Percentiles rank a stretch among this genome's conserved stretches.
Conservation (phyloP, 2,113 vertebrate genomes). For the Eonycteris spelaea region DNA sequence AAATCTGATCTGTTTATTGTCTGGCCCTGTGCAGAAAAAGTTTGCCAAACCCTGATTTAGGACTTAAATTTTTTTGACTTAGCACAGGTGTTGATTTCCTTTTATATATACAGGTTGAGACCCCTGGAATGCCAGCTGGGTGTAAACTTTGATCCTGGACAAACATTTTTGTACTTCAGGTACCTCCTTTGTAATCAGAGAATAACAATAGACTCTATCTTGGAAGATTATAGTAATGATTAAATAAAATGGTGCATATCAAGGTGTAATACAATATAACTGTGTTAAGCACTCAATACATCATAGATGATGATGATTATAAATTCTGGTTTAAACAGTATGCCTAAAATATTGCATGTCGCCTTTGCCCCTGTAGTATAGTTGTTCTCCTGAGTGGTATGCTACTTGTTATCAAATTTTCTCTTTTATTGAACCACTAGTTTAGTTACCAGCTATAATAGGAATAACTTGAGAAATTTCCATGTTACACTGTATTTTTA, state of each 20-base stretch:
- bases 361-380: not conserved
- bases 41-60: not conserved
- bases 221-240: not conserved
- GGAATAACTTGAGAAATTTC: conserved; percentile 5
- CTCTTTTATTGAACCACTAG: not conserved
- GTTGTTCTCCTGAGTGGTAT: not conserved
- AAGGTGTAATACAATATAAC: not conserved
- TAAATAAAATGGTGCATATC: not conserved
- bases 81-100: not conserved
- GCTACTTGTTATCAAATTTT: not conserved
- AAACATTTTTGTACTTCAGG: not conserved
- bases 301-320: not conserved
- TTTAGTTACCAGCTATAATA: conserved; percentile 3
- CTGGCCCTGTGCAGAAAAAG: conserved; percentile 3
- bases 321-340: not conserved
- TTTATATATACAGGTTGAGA: not conserved
- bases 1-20: not conserved
- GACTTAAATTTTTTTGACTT: not conserved
- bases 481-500: not conserved
- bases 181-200: not conserved
- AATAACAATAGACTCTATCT: not conserved
- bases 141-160: not conserved
- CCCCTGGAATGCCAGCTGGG: not conserved
- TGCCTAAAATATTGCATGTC: not conserved
- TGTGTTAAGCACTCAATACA: not conserved